Evolutionary conservation across 2,797 vertebrate species (phyloP), one percentile per base, ranked within the genome.

Genomic region (Lithobates sylvaticus): DNA sequence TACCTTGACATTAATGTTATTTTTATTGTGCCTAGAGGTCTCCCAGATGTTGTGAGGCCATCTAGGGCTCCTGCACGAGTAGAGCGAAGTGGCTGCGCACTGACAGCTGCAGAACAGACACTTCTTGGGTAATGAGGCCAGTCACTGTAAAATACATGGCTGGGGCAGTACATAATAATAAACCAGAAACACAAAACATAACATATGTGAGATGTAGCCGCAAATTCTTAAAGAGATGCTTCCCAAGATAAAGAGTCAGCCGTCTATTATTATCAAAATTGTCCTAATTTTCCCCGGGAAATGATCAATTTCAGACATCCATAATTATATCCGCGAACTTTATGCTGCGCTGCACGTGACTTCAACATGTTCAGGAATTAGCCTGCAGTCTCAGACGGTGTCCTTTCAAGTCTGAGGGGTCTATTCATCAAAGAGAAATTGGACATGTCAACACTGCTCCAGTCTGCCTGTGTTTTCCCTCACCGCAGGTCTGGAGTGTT

Each of bases 361-460:
- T 78, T 21, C 15, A 78, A 78, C 77, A 78, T 78, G 61, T 68
- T 47, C 54, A 68, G 77, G 64, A 78, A 78, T 78, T 78, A 78
- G 58, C 69, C 71, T 54, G 79, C 79, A 71, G 69, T 27, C 68
- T 72, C 79, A 73, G 69, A 0, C n/a, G 18, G 27, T 61, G 42
- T 36, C 47, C 68, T 81, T 81, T 81, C 69, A 81, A 39, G 79
- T 61, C 69, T 16, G 8, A 39, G 50, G 65, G 71, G 79, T 81
- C 79, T 81, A 72, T 81, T 61, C 79, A 72, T 81, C 44, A 81
- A 81, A 81, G 69, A 39, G 34, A 81, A 39, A 81, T 81, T 72
- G 71, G 54, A 81, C 78, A 72, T 81, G 69, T 73, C 69, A 70
- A 58, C 12, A 34, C 47, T 58, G n/a, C 78, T 10, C 65, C 8